Percentiles rank a stretch among this genome's conserved stretches.
phyloP scores from a whole-genome alignment of 1,140 invertebrate genomes.

The Hormaphis cornu region DNA sequence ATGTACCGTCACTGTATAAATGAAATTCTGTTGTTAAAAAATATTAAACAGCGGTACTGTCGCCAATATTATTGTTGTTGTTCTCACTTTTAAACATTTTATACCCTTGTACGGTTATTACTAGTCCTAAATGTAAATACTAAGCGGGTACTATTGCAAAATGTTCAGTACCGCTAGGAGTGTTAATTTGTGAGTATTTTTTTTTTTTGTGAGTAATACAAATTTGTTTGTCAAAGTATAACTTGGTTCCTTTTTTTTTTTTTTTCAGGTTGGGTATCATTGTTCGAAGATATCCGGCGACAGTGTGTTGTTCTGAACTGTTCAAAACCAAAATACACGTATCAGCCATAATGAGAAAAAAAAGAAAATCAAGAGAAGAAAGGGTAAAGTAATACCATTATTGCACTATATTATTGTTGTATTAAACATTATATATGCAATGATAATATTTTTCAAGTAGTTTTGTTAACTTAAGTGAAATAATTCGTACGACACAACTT shows the following conservation, averaged over 20 bases:
- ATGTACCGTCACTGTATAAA: too few relatives aligned
- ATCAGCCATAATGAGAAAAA: constrained; percentile 34
- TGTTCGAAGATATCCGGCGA: background rate
- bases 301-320: background rate
- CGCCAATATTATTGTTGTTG: too few relatives aligned
- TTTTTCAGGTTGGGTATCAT: background rate
- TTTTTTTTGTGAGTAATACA: background rate
- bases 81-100: too few relatives aligned
- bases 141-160: too few relatives aligned
- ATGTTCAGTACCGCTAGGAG: background rate
- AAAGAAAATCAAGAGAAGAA: constrained; percentile 35
- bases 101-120: too few relatives aligned
- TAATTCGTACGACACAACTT: too few relatives aligned
- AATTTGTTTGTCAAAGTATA: background rate
- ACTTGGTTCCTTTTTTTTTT: background rate
- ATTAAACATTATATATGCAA: background rate
- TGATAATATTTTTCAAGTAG: background rate
- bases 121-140: too few relatives aligned
- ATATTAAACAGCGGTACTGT: too few relatives aligned
- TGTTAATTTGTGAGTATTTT: background rate
- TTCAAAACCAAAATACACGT: constrained; percentile 29
- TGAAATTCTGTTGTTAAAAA: too few relatives aligned
- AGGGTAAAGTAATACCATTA: constrained; percentile 19
- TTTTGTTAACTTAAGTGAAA: too few relatives aligned
- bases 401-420: background rate